Evolutionary conservation across 2,797 vertebrate species (phyloP).

Genomic region (Urosaurus nigricauda): DNA sequence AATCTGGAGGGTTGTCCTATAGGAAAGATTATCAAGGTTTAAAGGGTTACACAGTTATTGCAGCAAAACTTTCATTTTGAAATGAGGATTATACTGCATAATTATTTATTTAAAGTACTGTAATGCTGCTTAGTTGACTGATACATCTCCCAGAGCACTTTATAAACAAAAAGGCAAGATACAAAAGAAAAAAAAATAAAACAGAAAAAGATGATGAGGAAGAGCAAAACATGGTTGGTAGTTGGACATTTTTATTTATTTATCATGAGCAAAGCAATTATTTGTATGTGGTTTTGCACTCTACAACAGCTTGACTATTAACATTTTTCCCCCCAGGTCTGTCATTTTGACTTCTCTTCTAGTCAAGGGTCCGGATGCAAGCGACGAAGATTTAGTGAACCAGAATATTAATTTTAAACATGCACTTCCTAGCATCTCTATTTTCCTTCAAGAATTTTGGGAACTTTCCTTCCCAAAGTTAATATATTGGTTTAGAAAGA

Average conservation of each 20-base stretch:
- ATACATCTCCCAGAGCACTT: no score
- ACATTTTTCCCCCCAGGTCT: slow-evolving; percentile 76
- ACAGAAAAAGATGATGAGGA: not conserved
- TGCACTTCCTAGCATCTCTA: not conserved
- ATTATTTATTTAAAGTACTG: no score
- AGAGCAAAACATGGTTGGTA: not conserved
- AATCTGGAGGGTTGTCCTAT: no score
- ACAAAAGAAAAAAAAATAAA: not conserved
- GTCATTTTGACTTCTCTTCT: slow-evolving; percentile 78
- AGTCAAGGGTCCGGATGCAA: slow-evolving; percentile 84
- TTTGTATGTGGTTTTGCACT: no score
- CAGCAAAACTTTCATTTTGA: not conserved
- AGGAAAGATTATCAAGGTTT: no score
- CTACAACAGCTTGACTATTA: fast-evolving
- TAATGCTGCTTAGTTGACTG: no score
- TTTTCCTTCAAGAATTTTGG: not conserved
- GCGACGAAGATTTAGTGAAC: slow-evolving; percentile 90
- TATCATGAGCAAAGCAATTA: not conserved
- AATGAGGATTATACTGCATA: not conserved
- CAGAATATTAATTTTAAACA: slow-evolving; percentile 82
- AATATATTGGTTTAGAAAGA: fast-evolving
- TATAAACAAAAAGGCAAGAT: not conserved
- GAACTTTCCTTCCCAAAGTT: not conserved
- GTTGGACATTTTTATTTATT: not conserved
- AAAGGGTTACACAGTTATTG: not conserved